Evolutionary conservation across 2,113 vertebrate species (phyloP).

Genomic region (Tetrax tetrax): DNA sequence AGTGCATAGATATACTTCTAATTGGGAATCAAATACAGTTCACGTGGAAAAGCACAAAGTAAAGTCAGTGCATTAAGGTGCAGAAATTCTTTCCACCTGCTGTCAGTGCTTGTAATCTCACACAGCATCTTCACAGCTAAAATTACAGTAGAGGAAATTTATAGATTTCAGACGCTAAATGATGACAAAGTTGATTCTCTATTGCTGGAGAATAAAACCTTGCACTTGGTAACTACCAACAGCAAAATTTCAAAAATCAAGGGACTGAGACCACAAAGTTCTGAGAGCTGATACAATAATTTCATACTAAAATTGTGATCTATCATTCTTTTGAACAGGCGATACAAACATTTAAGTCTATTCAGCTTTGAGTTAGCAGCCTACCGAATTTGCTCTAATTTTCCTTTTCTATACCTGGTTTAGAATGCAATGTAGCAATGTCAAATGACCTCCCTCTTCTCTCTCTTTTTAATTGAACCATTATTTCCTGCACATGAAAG

Average conservation of each 20-base stretch:
- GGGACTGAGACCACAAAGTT: background rate
- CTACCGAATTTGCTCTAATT: background rate
- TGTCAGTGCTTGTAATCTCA: background rate
- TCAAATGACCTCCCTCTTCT: background rate
- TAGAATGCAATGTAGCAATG: background rate
- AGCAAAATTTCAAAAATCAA: background rate
- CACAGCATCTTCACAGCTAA: background rate
- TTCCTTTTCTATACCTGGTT: background rate
- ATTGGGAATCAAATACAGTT: background rate
- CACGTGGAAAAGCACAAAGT: background rate
- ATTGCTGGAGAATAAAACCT: background rate
- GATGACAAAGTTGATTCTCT: background rate
- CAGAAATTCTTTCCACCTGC: background rate
- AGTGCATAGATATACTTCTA: background rate
- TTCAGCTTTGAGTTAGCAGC: background rate
- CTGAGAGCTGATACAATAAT: background rate
- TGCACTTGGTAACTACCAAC: background rate
- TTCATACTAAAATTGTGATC: background rate
- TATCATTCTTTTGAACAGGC: background rate
- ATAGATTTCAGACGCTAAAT: background rate
- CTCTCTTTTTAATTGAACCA: conserved; percentile 15
- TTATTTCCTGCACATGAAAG: conserved; percentile 23
- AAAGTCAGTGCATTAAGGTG: background rate
- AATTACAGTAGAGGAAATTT: background rate
- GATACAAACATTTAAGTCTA: background rate